Evolutionary conservation across 2,797 vertebrate genomes (phyloP), one percentile per base, ranked within the genome.

Genomic region (Megalops cyprinoides): DNA sequence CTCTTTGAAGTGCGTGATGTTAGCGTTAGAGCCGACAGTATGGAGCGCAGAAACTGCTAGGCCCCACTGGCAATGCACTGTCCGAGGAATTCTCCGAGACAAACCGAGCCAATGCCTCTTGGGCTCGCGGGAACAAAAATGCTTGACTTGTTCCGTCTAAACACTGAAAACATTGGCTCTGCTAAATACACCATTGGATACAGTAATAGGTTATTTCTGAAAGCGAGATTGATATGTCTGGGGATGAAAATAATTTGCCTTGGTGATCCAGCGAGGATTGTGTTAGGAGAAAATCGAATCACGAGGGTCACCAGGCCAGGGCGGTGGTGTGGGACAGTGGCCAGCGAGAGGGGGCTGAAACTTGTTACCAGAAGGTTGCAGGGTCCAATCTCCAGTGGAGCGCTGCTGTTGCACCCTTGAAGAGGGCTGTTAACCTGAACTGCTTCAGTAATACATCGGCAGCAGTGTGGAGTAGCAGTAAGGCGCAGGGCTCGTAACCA

Each of bases 141-240:
- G 23, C 55, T 81, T 7, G 53, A 49, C 55, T 46, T 58, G 55
- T 82, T 83, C 76, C 79, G 76, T 67, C 31, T 46, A 75, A 71
- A 79, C 44, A 71, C 80, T 74, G 49, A 62, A 81, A 82, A 78
- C 78, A 81, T 76, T 69, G 79, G 77, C 77, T 81, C 81, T 62
- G 51, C 77, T 42, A 81, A 80, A 71, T 74, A 76, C 78, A 65
- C 74, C 37, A 28, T 53, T 56, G 77, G 77, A 25, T 78, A 77
- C 71, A 9, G 20, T 34, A 20, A 80, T 79, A 56, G 62, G 65
- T 69, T 65, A 76, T 69, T 69, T 76, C 65, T 25, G 82, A 74
- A 48, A 60, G 49, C 58, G 34, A 75, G 18, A 55, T 37, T 49
- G 73, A 12, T 37, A 53, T n/a, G n/a, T 8, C 23, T 12, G 48